phyloP scores from a whole-genome alignment of 2,888 invertebrate genomes.

The Cephus pygmeus region DNA sequence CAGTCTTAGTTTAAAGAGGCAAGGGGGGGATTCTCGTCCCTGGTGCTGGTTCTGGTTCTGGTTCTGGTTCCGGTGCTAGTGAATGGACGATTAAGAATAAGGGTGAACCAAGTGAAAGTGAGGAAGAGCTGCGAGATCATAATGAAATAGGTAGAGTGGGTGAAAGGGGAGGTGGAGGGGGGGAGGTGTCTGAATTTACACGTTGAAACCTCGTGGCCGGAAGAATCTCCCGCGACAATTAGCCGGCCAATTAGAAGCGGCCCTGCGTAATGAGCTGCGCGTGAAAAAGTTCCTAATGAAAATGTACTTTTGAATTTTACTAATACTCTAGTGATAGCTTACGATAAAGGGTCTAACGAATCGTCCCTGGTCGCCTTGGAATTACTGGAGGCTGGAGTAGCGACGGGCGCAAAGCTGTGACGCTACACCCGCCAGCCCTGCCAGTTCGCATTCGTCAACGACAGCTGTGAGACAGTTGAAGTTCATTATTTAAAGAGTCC shows the following conservation, averaged over 20 bases:
- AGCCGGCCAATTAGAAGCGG: slow-evolving; percentile 63
- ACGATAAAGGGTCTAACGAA: no score
- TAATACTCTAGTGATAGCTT: slow-evolving; percentile 1
- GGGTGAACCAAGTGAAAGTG: slow-evolving; percentile 25
- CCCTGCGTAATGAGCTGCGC: slow-evolving; percentile 64
- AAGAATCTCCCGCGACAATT: slow-evolving; percentile 61
- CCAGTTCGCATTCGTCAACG: no score
- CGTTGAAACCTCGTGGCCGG: slow-evolving; percentile 56
- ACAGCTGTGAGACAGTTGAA: no score
- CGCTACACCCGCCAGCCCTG: no score
- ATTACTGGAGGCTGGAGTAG: no score
- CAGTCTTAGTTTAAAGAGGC: slow-evolving; percentile 15
- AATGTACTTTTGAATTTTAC: slow-evolving; percentile 24
- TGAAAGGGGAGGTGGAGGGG: not conserved
- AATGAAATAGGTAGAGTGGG: slow-evolving; percentile 12
- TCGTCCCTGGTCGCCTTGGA: no score
- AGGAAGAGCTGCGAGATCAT: slow-evolving; percentile 15
- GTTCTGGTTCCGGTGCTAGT: no score
- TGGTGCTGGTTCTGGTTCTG: no score
- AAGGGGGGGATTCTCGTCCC: no score
- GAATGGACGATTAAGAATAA: not conserved
- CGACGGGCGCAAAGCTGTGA: no score
- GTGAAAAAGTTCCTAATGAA: slow-evolving; percentile 65
- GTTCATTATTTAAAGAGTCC: no score
- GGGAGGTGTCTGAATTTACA: slow-evolving; percentile 17